Conservation (phyloP, 1,140 invertebrate species). For the Monomorium pharaonis region DNA sequence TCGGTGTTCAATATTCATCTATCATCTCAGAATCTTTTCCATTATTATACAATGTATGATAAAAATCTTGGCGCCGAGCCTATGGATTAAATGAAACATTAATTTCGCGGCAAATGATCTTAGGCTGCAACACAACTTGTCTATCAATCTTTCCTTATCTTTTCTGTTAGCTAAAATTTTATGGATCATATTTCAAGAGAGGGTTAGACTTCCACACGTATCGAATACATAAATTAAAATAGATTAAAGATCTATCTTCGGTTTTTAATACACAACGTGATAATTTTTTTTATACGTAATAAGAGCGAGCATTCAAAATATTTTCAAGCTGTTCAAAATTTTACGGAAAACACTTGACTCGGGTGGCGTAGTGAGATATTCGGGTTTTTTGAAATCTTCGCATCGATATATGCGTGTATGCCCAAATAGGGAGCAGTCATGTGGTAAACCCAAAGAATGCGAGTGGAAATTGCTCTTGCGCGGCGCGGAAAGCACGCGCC, state of each 20-base stretch:
- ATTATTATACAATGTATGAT: slow-evolving; percentile 45
- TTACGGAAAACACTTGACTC: not conserved
- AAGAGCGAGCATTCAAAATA: not conserved
- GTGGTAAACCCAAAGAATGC: slow-evolving; percentile 50
- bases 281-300: not conserved
- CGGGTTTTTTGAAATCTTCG: not conserved
- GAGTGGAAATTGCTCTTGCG: slow-evolving; percentile 54
- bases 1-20: slow-evolving; percentile 55
- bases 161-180: not conserved
- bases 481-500: slow-evolving; percentile 29
- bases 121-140: not conserved
- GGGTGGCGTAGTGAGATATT: not conserved
- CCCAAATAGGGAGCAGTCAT: slow-evolving; percentile 44
- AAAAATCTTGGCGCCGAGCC: not conserved
- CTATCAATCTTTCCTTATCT: slow-evolving; percentile 29
- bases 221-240: not conserved
- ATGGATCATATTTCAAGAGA: not conserved
- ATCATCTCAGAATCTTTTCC: slow-evolving; percentile 22
- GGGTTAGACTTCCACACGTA: not conserved
- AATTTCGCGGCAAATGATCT: slow-evolving; percentile 18
- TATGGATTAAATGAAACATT: slow-evolving; percentile 11
- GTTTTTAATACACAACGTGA: not conserved
- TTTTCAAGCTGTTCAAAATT: not conserved
- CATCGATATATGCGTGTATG: slow-evolving; percentile 18
- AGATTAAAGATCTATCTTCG: not conserved